Base-by-base conservation (phyloP, 2,797 vertebrate species). In the Myoxocephalus aenaeus region DNA sequence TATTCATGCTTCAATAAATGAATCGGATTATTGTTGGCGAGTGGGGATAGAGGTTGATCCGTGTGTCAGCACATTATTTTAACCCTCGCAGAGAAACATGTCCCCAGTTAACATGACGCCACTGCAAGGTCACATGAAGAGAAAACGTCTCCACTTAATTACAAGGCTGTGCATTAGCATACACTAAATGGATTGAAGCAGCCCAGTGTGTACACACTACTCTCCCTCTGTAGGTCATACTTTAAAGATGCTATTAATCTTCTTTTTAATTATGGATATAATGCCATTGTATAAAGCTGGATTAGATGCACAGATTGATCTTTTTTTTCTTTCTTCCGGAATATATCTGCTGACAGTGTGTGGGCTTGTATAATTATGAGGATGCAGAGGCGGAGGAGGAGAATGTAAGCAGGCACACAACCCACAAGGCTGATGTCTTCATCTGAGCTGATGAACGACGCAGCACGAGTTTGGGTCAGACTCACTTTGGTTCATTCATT, bases 201-300 rank as follows among this genome's bases (percentile, higher is more conserved):
- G 64, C 62, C 53, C 50, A 50, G 68, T 87, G 82, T 90, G 86
- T 89, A 87, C 82, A 3, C 29, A 5, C 79, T 70, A 29, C 72
- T 27, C 72, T 71, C 61, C 15, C 32, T 27, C 59, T 75, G 81
- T 89, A 92, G 90, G 89, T 92, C 91, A 90, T 22, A 72, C 64
- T 87, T 87, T 77, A 87, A 89, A 91, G 73, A 85, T 70, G 87
- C 80, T 34, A 90, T 92, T 87, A 87, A 91, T 93, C 89, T 89
- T 90, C 64, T 85, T 86, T 89, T 90, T 90, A 88, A 92, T 93
- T 91, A 91, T 76, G 69, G 82, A 75, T 86, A 84, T 80, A 86
- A 90, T 83, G 83, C 70, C 78, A 75, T 58, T 76, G 77, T 85
- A 75, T 81, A 75, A 86, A 89, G 83, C 61, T 18, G 65, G 76